These are phyloP conservation scores for Plotosus lineatus DNA, from an alignment of 2,113 vertebrate genomes.

Conservation along the genomic window DNA sequence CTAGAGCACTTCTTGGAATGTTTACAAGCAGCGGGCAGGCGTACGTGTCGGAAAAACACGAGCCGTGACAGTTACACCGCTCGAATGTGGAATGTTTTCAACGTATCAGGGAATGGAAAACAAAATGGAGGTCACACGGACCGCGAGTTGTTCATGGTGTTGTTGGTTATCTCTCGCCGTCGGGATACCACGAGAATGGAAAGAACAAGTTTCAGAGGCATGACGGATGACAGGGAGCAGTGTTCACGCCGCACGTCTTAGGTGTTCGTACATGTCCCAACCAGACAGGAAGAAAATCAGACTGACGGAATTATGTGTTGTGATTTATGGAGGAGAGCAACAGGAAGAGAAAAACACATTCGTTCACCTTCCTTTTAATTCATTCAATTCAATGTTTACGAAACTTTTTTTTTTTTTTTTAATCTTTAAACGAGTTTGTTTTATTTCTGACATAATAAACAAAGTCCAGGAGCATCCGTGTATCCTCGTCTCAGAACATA, in stretches of 20 bases:
- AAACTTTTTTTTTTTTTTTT: neutral
- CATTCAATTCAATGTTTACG: neutral
- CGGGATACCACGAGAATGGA: neutral
- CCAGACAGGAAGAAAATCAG: conserved; percentile 64
- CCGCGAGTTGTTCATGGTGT: too few relatives aligned
- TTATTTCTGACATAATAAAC: neutral
- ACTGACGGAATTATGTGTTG: conserved; percentile 77
- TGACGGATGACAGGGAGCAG: conserved; percentile 63
- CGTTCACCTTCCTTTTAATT: conserved; percentile 54
- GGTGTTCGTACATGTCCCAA: conserved; percentile 77
- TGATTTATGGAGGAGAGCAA: conserved; percentile 75
- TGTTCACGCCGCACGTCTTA: conserved; percentile 65
- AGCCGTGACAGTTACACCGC: neutral
- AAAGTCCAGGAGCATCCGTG: neutral
- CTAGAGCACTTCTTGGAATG: conserved; percentile 39
- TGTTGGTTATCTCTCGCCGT: neutral
- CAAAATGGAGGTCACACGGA: neutral
- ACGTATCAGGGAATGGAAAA: neutral
- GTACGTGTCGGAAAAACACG: neutral
- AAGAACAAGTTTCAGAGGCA: conserved; percentile 69
- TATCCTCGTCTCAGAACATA: neutral
- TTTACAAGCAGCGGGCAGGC: conserved; percentile 29
- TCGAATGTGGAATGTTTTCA: neutral
- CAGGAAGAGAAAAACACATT: conserved; percentile 61
- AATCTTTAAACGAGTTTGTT: neutral